Conservation (phyloP, 2,113 vertebrate species). For the Picathartes gymnocephalus region DNA sequence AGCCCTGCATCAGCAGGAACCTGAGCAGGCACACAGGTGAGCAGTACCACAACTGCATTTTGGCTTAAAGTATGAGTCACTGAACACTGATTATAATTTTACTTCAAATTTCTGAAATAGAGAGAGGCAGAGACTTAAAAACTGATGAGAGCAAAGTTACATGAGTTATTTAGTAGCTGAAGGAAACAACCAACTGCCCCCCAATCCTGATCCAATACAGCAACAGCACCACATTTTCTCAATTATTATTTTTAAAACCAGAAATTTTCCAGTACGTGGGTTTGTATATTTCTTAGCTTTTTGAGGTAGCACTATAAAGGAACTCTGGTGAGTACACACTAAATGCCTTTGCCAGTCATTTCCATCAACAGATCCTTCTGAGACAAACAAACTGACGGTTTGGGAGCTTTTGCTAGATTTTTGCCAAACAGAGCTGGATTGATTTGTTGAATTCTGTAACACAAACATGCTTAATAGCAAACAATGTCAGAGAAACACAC, state of each 20-base stretch:
- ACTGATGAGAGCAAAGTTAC: neutral
- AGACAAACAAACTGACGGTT: neutral
- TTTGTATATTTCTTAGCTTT: neutral
- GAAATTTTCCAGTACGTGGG: neutral
- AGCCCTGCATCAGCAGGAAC: neutral
- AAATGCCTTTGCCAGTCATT: neutral
- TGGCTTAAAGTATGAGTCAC: neutral
- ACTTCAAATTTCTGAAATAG: neutral
- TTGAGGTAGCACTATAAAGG: neutral
- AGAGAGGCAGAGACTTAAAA: neutral
- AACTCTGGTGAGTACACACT: neutral
- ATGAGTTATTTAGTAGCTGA: neutral
- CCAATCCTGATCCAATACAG: neutral
- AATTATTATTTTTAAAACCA: neutral
- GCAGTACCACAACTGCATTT: neutral
- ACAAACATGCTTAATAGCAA: neutral
- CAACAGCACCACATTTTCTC: neutral
- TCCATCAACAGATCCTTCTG: neutral
- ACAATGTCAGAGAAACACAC: neutral
- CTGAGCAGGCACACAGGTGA: neutral
- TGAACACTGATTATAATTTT: neutral
- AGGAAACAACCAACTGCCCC: neutral
- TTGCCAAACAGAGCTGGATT: neutral
- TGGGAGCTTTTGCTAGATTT: neutral
- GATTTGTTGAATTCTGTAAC: neutral